Conservation (phyloP, 1,140 invertebrate genomes). For the Aphis craccivora region DNA sequence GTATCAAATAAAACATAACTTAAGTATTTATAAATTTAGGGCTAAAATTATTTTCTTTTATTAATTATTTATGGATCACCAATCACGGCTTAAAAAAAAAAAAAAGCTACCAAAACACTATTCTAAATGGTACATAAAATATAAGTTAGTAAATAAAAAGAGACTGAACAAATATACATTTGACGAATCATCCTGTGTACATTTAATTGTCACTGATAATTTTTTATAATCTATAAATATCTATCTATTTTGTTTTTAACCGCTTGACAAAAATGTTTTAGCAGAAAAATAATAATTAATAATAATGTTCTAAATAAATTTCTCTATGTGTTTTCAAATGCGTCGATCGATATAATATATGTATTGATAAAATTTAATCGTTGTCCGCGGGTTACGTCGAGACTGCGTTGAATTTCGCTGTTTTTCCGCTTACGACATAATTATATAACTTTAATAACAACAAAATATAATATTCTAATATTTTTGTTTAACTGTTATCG, state of each 20-base stretch:
- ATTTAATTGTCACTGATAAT: neutral
- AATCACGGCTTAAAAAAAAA: too few species aligned
- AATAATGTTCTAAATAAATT: neutral
- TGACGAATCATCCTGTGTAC: neutral
- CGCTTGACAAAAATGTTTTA: neutral
- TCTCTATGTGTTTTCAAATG: neutral
- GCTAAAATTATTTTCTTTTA: too few species aligned
- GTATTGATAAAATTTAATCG: neutral
- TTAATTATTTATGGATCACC: too few species aligned
- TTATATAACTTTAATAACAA: neutral
- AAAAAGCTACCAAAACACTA: too few species aligned
- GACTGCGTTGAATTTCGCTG: neutral
- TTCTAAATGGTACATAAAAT: neutral
- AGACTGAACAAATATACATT: neutral
- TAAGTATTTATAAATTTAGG: too few species aligned
- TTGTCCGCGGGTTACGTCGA: neutral
- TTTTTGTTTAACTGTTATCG: too few species aligned
- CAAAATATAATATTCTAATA: neutral
- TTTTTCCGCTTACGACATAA: neutral
- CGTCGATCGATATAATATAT: neutral
- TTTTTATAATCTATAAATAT: neutral
- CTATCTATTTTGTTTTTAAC: neutral
- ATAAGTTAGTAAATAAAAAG: slow-evolving; percentile 51
- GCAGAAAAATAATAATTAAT: neutral
- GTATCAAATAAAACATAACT: too few species aligned